A percentile compares a stretch with the other conserved stretches of the same genome.
These are phyloP conservation scores for Zoroaster sp. DNA, from an alignment of 53 echinoderm and acorn worm species.

Conservation along the genomic window DNA sequence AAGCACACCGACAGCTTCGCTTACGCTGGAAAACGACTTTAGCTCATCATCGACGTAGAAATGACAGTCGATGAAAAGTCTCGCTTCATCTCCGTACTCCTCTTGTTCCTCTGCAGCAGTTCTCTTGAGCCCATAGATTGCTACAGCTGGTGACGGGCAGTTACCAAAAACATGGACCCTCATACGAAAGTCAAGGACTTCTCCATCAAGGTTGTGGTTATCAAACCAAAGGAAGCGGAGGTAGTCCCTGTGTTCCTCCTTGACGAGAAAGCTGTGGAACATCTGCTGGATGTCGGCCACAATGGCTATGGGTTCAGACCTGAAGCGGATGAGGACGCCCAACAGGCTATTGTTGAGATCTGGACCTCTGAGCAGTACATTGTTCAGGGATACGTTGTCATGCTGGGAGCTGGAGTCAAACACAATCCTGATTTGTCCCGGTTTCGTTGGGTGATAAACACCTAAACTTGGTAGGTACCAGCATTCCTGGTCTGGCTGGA, in stretches of 20 bases:
- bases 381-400: constrained; percentile 1
- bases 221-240: constrained; percentile 49
- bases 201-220: not conserved
- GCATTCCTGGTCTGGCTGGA: constrained; percentile 10
- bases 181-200: constrained; percentile 57
- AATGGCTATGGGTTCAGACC: not conserved
- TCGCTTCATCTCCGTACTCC: constrained; percentile 20
- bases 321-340: constrained; percentile 20
- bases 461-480: constrained; percentile 34
- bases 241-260: constrained; percentile 39
- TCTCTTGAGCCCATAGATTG: constrained; percentile 30
- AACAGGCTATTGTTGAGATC: constrained; percentile 22
- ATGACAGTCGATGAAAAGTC: constrained; percentile 34
- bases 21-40: not conserved
- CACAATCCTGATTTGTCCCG: constrained; percentile 26
- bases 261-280: constrained; percentile 21
- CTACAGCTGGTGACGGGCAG: constrained; percentile 58
- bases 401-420: constrained; percentile 19
- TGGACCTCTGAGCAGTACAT: constrained; percentile 16
- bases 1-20: not conserved
- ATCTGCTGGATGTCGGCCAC: constrained; percentile 20
- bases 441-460: constrained; percentile 36
- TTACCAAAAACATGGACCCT: constrained; percentile 72
- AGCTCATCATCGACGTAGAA: constrained; percentile 77
- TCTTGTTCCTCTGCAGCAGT: constrained; percentile 15